Evolutionary conservation across 2,888 invertebrate genomes (phyloP).

Genomic region (Sepiola atlantica): DNA sequence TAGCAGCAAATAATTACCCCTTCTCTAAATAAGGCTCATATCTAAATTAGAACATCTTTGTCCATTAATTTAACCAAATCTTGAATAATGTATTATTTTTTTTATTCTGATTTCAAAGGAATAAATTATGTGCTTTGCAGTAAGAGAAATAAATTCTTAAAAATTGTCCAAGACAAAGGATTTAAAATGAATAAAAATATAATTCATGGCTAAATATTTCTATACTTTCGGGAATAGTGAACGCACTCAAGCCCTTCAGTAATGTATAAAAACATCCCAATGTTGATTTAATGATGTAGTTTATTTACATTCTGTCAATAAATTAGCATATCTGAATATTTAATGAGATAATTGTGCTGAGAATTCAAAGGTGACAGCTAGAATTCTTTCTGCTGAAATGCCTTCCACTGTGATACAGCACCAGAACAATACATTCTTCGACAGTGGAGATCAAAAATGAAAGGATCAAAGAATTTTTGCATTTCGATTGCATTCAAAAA

Average conservation of each 20-base stretch:
- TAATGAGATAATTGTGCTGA: neutral
- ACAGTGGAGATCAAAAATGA: neutral
- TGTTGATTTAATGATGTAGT: neutral
- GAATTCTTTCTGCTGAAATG: neutral
- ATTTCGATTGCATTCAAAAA: neutral
- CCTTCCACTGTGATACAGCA: neutral
- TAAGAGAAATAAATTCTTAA: neutral
- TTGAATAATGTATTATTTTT: neutral
- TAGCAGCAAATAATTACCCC: no score
- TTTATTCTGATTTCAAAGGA: neutral
- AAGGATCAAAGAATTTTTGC: neutral
- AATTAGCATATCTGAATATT: neutral
- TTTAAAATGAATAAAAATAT: neutral
- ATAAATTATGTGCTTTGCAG: neutral
- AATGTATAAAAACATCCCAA: neutral
- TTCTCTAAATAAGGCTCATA: neutral
- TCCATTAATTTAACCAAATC: neutral
- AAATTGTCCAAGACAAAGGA: neutral
- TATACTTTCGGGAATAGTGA: neutral
- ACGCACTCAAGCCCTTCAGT: neutral
- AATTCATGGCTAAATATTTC: neutral
- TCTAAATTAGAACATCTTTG: neutral
- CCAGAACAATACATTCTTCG: neutral
- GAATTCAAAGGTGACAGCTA: neutral
- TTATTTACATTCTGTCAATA: neutral